phyloP scores from a whole-genome alignment of 2,888 invertebrate genomes.

The Ornithoptera alexandrae region DNA sequence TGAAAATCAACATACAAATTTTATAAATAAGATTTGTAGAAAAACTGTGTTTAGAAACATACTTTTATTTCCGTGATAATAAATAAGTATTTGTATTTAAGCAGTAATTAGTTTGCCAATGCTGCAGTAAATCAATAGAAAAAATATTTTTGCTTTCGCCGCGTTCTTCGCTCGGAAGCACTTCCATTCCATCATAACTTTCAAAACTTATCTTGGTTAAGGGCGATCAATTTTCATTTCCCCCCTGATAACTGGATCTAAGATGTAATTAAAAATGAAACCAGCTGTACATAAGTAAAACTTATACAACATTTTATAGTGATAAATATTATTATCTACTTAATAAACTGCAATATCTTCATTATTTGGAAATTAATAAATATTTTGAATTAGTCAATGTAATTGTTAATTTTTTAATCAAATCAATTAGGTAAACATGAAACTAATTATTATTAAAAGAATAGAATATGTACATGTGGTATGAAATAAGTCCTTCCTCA shows the following conservation, averaged over 20 bases:
- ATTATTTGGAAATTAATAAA: background rate
- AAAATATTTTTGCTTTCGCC: constrained; percentile 56
- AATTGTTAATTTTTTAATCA: too few species aligned
- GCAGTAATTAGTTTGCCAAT: constrained; percentile 59
- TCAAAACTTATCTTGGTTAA: constrained; percentile 74
- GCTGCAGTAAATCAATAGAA: constrained; percentile 52
- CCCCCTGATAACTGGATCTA: constrained; percentile 62
- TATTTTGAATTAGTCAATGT: too few species aligned
- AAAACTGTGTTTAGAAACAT: background rate
- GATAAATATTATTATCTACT: background rate
- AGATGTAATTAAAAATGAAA: constrained; percentile 42
- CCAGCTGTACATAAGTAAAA: constrained; percentile 13
- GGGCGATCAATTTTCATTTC: constrained; percentile 76
- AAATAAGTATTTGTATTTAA: constrained; percentile 39
- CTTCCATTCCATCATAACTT: constrained; percentile 71
- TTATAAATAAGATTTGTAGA: background rate
- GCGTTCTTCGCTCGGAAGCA: constrained; percentile 51
- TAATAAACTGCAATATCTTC: background rate
- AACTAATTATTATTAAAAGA: background rate
- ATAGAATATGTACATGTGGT: background rate
- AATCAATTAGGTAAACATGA: too few species aligned
- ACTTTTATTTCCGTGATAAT: too few species aligned
- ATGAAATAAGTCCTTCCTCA: constrained; percentile 27
- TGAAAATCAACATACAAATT: too few species aligned
- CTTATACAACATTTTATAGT: background rate